Conservation (phyloP, 2,113 vertebrate species). For the Cavia aperea region DNA sequence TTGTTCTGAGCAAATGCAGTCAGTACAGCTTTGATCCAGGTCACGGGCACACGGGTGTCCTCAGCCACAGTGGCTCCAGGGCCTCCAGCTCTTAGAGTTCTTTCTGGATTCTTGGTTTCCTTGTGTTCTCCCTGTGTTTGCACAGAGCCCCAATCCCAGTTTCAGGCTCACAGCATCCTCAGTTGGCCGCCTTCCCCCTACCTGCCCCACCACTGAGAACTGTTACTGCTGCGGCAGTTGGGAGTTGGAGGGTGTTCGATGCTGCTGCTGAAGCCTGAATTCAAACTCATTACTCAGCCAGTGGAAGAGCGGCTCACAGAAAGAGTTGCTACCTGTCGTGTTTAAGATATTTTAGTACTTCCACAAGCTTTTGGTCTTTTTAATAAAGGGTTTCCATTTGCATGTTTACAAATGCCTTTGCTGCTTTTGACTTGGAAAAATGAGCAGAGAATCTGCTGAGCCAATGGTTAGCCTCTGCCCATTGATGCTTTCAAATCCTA, state of each 20-base stretch:
- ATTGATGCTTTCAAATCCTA: not conserved
- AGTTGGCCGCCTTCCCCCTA: not conserved
- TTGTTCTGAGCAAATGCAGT: not conserved
- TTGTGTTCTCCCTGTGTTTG: not conserved
- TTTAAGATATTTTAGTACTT: not conserved
- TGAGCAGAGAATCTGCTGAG: not conserved
- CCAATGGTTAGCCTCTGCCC: not conserved
- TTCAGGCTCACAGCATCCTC: not conserved
- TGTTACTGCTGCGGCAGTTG: not conserved
- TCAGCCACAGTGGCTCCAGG: not conserved
- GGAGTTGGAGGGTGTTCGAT: not conserved
- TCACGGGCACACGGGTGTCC: fast-evolving
- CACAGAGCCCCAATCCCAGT: not conserved
- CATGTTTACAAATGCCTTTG: not conserved
- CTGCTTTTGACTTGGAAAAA: slow-evolving; percentile 28
- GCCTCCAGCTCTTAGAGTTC: not conserved
- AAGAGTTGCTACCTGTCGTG: not conserved
- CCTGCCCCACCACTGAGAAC: not conserved
- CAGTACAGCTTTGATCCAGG: not conserved
- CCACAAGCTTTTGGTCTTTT: not conserved
- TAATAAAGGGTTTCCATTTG: not conserved
- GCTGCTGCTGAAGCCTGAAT: not conserved
- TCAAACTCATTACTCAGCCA: not conserved
- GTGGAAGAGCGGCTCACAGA: not conserved
- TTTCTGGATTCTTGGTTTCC: not conserved